These are phyloP conservation scores for Drosophila busckii DNA, from an alignment of 1,140 invertebrate genomes.

Conservation along the genomic window DNA sequence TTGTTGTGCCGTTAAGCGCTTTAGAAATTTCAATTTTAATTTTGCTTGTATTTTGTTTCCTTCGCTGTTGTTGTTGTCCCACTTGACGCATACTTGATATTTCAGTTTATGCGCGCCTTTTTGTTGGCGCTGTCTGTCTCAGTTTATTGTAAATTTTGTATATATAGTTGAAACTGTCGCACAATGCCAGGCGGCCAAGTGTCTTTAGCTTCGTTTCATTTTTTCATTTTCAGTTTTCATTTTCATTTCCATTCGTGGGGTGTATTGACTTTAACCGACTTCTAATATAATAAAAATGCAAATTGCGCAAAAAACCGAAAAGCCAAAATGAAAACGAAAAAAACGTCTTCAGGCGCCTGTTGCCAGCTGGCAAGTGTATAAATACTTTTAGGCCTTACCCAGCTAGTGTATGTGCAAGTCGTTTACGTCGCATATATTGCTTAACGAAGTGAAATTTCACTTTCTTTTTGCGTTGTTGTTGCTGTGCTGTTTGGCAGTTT, in stretches of 20 bases:
- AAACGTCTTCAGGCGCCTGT: too few relatives aligned
- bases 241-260: constrained; percentile 2
- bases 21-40: constrained; percentile 53
- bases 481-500: background rate
- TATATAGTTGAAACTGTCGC: constrained; percentile 29
- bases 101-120: constrained; percentile 31
- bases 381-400: too few relatives aligned
- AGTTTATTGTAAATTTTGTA: constrained; percentile 5
- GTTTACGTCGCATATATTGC: constrained; percentile 6
- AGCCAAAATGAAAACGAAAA: too few relatives aligned
- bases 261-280: constrained; percentile 65
- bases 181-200: constrained; percentile 26
- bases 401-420: too few relatives aligned
- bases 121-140: constrained; percentile 1
- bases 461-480: constrained; percentile 46
- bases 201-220: constrained; percentile 13
- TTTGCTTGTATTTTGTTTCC: constrained; percentile 23
- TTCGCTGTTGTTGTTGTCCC: constrained; percentile 6
- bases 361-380: too few relatives aligned
- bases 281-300: constrained; percentile 69
- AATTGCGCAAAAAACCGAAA: constrained; percentile 41
- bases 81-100: constrained; percentile 48
- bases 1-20: constrained; percentile 1
- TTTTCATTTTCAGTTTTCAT: constrained; percentile 1
- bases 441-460: constrained; percentile 59